Evolutionary conservation across 2,113 vertebrate genomes (phyloP), one percentile per base, ranked within the genome.

Genomic region (Ptychochromis oligacanthus): DNA sequence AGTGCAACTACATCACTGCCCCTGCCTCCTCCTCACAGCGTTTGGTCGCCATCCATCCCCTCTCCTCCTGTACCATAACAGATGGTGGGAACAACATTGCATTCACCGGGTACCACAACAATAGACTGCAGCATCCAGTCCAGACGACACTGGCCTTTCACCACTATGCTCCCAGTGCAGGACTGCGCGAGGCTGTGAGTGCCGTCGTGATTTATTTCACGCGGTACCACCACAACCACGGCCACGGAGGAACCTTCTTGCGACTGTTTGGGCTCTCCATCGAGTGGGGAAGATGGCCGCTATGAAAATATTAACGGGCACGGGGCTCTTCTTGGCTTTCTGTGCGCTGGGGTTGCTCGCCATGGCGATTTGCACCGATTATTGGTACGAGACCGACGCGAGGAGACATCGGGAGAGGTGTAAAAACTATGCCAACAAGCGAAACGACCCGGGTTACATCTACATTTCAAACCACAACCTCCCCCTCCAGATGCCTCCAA

Each of bases 361-460:
- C 77, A 97, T 97, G 95, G 97, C 97, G 46, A 97, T 97, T 75
- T 97, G 97, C 94, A 97, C 97, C 92, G 97, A 97, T 79, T 96
- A 96, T 62, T 98, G 97, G 97, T 97, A 97, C 91, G 97, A 97
- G 95, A 97, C 97, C 24, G 97, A 97, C 87, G 97, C 97, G 11
- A 92, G 97, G 92, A 94, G 96, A 75, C 97, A 98, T 89, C 96
- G 97, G 1, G 97, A 97, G 79, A 95, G 97, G 90, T 98, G 97
- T 93, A 97, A 97, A 87, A 96, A 96, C 92, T 97, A 96, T 89
- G 96, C 95, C 82, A 97, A 97, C 94, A 98, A 97, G 93, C 94
- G 97, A 49, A 96, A 94, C 94, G 97, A 98, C 91, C 97, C 97
- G 3, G 97, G 97, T 4, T 97, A 96, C 91, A 97, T 97, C 93